Base-by-base conservation (phyloP, 1,140 invertebrate species). In the Orussus abietinus region DNA sequence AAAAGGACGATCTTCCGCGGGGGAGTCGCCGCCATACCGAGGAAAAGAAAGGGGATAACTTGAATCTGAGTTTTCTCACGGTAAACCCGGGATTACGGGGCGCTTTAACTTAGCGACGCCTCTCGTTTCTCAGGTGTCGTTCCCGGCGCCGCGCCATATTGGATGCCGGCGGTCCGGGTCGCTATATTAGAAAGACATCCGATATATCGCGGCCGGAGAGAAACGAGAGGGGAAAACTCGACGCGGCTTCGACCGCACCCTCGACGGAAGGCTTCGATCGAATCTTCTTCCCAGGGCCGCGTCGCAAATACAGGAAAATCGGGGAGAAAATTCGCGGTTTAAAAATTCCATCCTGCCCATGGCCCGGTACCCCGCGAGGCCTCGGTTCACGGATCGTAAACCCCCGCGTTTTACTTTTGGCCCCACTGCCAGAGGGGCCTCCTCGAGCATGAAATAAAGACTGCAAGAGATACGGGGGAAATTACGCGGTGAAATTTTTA, bases 161-260 rank as follows among this genome's bases (percentile, higher is more conserved):
- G 57, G 60, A 63, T 55, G 56, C 47, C 25, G 12, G 12, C 10
- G 12, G 10, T n/a, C 25, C 12, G 25, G n/a, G n/a, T n/a, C n/a
- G n/a, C 40, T 45, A 64, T 64, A 66, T 64, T 66, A 63, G 51
- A 64, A 57, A 58, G 53, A 59, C 54, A 64, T 64, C 63, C 64
- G 62, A 64, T 66, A 58, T 63, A 64, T 64, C 40, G 53, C 31
- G 26, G 14, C 13, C 32, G 21, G 31, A 20, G 4, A 14, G 20
- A 36, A 28, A 20, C 9, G 17, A 11, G 31, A 40, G 35, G 33
- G 21, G 17, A 17, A 17, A 25, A 17, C 25, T 22, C 25, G 38
- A 9, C 17, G 31, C 22, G 22, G 38, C 29, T 41, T 32, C 45
- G 42, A 32, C 45, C 42, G 45, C 37, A 47, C 45, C 4, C 32